phyloP scores from a whole-genome alignment of 1,140 invertebrate genomes.

The Drosophila rufa region DNA sequence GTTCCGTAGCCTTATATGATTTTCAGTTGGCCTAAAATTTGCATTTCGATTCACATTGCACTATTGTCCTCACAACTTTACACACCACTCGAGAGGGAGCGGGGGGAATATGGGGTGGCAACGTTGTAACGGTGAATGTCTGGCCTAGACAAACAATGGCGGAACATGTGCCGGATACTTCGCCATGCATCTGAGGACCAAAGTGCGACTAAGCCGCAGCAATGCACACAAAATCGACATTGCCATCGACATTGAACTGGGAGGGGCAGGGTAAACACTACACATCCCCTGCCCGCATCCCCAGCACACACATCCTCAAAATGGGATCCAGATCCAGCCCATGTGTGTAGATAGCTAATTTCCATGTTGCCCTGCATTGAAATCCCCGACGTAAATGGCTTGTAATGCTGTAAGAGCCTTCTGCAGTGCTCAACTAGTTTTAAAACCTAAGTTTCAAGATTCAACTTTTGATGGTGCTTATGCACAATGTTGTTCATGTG shows the following conservation, averaged over 20 bases:
- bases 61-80: conserved; percentile 42
- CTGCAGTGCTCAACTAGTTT: conserved; percentile 17
- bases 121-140: not conserved
- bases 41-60: conserved; percentile 44
- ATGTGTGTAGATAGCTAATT: conserved; percentile 59
- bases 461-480: conserved; percentile 16
- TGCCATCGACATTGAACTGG: conserved; percentile 38
- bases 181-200: conserved; percentile 3
- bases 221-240: conserved; percentile 45
- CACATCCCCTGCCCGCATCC: not conserved
- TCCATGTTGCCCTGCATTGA: conserved; percentile 36
- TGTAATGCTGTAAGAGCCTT: conserved; percentile 26
- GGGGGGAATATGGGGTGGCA: not conserved
- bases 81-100: conserved; percentile 1
- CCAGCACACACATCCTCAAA: not conserved
- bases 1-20: conserved; percentile 52
- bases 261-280: conserved; percentile 3
- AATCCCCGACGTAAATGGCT: conserved; percentile 38
- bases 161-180: conserved; percentile 24
- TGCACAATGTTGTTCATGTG: not conserved
- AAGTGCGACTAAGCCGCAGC: conserved; percentile 50
- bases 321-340: conserved; percentile 5
- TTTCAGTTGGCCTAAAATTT: conserved; percentile 54
- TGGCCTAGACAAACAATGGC: conserved; percentile 32
- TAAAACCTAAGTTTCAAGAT: conserved; percentile 27